A percentile compares a stretch with the other conserved stretches of the same genome.
Evolutionary conservation across 2,888 invertebrate species (phyloP).

Genomic region (Lampropteryx suffumata): DNA sequence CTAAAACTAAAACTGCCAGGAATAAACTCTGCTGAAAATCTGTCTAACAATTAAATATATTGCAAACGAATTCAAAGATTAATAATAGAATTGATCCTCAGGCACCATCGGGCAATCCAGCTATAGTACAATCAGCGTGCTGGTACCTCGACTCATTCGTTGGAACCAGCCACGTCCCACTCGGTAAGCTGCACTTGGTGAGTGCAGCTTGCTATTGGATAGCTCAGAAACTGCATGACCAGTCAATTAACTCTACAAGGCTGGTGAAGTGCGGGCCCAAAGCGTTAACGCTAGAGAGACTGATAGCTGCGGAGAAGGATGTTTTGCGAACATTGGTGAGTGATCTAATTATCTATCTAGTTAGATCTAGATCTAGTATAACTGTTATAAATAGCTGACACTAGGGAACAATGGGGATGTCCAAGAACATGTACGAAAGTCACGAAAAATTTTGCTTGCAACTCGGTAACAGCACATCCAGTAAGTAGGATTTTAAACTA

Average conservation of each 20-base stretch:
- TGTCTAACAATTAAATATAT: too few relatives aligned
- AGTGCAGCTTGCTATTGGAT: constrained; percentile 71
- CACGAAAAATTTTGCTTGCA: too few relatives aligned
- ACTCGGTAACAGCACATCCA: too few relatives aligned
- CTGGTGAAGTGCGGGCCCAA: constrained; percentile 49
- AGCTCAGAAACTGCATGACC: constrained; percentile 60
- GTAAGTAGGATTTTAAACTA: background rate
- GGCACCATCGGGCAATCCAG: constrained; percentile 58
- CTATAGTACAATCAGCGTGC: constrained; percentile 56
- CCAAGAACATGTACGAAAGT: too few relatives aligned
- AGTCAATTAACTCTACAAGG: constrained; percentile 41
- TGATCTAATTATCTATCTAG: background rate
- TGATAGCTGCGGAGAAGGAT: constrained; percentile 52
- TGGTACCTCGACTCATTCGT: constrained; percentile 66
- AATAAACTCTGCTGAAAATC: too few relatives aligned
- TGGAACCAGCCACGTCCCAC: constrained; percentile 37
- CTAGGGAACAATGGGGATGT: too few relatives aligned
- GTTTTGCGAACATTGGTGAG: constrained; percentile 57
- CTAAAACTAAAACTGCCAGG: too few relatives aligned
- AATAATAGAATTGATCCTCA: too few relatives aligned
- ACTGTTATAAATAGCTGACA: too few relatives aligned
- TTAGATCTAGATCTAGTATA: too few relatives aligned
- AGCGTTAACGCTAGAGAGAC: constrained; percentile 46
- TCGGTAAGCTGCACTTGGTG: constrained; percentile 58
- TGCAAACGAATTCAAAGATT: too few relatives aligned